Evolutionary conservation across 2,888 invertebrate genomes (phyloP).

Genomic region (Aphidoletes aphidimyza): DNA sequence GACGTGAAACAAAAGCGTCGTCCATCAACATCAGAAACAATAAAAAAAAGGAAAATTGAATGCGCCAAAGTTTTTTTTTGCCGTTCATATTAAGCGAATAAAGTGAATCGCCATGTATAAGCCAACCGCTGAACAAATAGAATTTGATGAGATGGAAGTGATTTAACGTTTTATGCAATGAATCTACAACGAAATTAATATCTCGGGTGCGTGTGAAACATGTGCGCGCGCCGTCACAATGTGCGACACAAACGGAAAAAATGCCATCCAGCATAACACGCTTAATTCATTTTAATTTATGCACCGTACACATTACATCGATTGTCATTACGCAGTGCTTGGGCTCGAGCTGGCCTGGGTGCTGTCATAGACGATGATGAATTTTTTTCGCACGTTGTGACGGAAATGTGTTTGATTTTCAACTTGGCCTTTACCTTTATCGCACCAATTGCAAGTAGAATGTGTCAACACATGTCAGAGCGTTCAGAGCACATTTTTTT

Average conservation of each 20-base stretch:
- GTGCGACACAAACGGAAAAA: neutral
- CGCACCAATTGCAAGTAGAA: neutral
- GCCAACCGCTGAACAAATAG: neutral
- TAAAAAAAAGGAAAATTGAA: conserved; percentile 9
- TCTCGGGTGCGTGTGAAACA: too few relatives aligned
- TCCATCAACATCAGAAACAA: conserved; percentile 8
- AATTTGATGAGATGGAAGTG: conserved; percentile 27
- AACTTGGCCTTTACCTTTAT: neutral
- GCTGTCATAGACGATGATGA: conserved; percentile 2
- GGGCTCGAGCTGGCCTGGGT: too few relatives aligned
- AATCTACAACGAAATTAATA: neutral
- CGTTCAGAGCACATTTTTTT: neutral
- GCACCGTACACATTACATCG: neutral
- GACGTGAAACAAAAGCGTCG: neutral
- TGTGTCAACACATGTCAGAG: neutral
- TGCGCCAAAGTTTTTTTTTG: neutral
- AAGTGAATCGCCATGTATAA: neutral
- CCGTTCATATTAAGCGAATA: too few relatives aligned
- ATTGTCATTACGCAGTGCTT: conserved; percentile 4
- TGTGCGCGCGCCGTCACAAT: too few relatives aligned
- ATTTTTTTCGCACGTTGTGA: neutral
- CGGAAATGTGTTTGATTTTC: conserved; percentile 16
- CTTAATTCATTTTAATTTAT: conserved; percentile 18
- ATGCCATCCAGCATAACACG: neutral
- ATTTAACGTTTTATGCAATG: neutral